phyloP scores from a whole-genome alignment of 2,888 invertebrate species.

The Lasioglossum malachurum region DNA sequence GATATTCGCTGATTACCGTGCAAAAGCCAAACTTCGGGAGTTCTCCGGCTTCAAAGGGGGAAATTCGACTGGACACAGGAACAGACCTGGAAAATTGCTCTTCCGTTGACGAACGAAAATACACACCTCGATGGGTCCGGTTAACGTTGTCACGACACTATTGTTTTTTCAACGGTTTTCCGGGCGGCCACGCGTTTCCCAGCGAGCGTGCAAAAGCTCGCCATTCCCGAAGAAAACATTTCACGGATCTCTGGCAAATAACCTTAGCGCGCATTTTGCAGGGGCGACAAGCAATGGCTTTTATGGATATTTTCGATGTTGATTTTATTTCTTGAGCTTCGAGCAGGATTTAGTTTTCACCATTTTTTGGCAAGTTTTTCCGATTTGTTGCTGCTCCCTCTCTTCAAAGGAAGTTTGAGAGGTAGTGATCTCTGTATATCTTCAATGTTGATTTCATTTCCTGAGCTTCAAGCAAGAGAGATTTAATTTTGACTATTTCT shows the following conservation, averaged over 20 bases:
- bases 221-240: background rate
- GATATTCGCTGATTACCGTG: slow-evolving; percentile 4
- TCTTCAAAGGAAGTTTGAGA: too few relatives aligned
- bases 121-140: slow-evolving; percentile 4
- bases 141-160: background rate
- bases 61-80: slow-evolving; percentile 6
- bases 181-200: background rate
- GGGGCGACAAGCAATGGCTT: background rate
- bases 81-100: slow-evolving; percentile 40
- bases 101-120: background rate
- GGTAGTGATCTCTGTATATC: too few relatives aligned
- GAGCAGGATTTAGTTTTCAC: too few relatives aligned
- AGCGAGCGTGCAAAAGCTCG: background rate
- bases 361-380: too few relatives aligned
- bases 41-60: slow-evolving; percentile 14
- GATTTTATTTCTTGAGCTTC: background rate
- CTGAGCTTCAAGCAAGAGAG: too few relatives aligned
- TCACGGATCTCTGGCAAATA: background rate
- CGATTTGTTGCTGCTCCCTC: too few relatives aligned
- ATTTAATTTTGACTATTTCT: too few relatives aligned
- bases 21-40: background rate
- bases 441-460: too few relatives aligned
- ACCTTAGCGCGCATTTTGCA: background rate
- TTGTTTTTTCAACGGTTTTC: slow-evolving; percentile 35
- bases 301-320: background rate